Base-by-base conservation (phyloP, 37 sponge, comb jelly and placozoan species). In the Beroe ovata region DNA sequence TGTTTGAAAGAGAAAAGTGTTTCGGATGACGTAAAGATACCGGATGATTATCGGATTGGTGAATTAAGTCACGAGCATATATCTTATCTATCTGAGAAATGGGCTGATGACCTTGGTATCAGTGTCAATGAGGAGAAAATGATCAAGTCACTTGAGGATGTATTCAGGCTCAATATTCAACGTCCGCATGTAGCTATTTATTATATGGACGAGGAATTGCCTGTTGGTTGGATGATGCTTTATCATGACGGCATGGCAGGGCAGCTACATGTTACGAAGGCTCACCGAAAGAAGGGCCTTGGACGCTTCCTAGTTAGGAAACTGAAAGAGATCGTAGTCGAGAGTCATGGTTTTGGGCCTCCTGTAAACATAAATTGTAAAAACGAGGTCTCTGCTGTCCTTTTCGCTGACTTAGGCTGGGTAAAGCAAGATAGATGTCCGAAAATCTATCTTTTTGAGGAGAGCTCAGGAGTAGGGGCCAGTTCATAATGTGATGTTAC, bases 121-220 rank as follows among this genome's bases (percentile, higher is more conserved):
- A 25, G 28, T 61, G n/a, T n/a, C n/a, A n/a, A n/a, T n/a, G n/a
- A n/a, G n/a, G 3, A 61, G 21, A 26, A 20, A 16, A 6, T 20
- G 3, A 16, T 4, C n/a, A 61, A 61, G 28, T 4, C 3, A 61
- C 6, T 26, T 4, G 63, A 61, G 21, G n/a, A 61, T 61, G 6
- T 26, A 3, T 6, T 61, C 4, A 16, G 28, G 28, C 63, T 20
- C 23, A 61, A 61, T 61, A 61, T 61, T 6, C 8, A 16, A 61
- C 63, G 63, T 4, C 63, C 63, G 3, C 63, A 61, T 61, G 63
- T 61, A 22, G 63, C 63, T 61, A 20, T 61, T 6, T 61, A 20
- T 61, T 16, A 61, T 61, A 25, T 22, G 3, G 3, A 25, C 8
- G 63, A 61, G 21, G 28, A 61, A 25, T 20, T 16, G 3, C 63